phyloP scores from a whole-genome alignment of 2,888 invertebrate species.

The Eristalis arbustorum region DNA sequence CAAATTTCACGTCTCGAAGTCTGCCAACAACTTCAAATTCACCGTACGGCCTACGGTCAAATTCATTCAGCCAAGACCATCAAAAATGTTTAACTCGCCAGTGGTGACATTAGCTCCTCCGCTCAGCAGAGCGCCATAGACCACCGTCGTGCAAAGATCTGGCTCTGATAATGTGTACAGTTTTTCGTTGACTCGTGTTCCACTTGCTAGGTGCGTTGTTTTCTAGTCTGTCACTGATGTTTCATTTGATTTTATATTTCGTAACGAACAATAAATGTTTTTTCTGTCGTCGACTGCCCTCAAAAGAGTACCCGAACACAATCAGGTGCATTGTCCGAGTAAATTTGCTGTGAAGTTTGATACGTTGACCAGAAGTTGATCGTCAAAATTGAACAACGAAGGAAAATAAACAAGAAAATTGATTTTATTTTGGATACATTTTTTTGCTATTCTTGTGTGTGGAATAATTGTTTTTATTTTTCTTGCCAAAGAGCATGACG shows the following conservation, averaged over 20 bases:
- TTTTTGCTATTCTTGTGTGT: constrained; percentile 20
- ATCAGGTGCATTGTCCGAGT: constrained; percentile 11
- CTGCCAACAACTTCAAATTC: neutral
- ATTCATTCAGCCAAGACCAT: neutral
- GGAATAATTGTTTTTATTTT: neutral
- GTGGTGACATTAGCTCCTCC: neutral
- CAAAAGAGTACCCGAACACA: constrained; percentile 6
- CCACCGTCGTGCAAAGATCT: neutral
- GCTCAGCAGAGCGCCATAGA: neutral
- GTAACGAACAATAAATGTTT: constrained; percentile 26
- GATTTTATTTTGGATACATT: constrained; percentile 17
- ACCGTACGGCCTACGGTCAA: neutral
- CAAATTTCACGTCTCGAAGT: neutral
- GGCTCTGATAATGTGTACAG: neutral
- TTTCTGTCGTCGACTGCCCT: constrained; percentile 16
- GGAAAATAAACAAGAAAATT: neutral
- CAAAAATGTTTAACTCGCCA: neutral
- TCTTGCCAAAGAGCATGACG: neutral
- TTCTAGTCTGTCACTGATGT: constrained; percentile 10
- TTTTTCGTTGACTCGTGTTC: neutral
- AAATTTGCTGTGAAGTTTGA: constrained; percentile 31
- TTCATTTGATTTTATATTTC: constrained; percentile 35
- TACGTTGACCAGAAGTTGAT: constrained; percentile 1
- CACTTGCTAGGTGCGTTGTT: constrained; percentile 28
- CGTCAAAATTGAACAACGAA: constrained; percentile 11